These are phyloP conservation scores for Trilocha varians DNA, from an alignment of 2,888 invertebrate genomes.

Conservation along the genomic window DNA sequence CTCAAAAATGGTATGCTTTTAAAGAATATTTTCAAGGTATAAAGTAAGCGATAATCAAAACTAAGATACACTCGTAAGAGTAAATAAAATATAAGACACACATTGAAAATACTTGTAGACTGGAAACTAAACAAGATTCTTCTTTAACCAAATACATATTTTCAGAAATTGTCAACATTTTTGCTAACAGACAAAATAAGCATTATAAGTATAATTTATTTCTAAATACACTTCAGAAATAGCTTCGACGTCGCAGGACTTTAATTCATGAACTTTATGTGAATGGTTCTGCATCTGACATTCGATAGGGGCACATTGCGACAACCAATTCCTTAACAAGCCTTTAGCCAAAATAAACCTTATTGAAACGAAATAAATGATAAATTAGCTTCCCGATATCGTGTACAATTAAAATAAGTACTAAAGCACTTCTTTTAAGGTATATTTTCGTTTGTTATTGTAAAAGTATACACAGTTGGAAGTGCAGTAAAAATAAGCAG, in stretches of 20 bases:
- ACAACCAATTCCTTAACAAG: conserved; percentile 26
- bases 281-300: conserved; percentile 47
- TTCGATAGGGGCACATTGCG: conserved; percentile 49
- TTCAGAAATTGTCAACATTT: background rate
- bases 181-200: background rate
- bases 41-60: too few species aligned
- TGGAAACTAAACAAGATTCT: too few species aligned
- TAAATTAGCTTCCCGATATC: conserved; percentile 12
- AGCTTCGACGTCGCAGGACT: conserved; percentile 40
- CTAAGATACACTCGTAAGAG: too few species aligned
- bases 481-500: conserved; percentile 33
- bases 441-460: conserved; percentile 29
- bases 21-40: too few species aligned
- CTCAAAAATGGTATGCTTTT: too few species aligned
- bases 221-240: background rate
- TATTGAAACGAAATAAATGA: conserved; percentile 18
- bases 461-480: conserved; percentile 16
- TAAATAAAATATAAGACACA: too few species aligned
- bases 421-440: conserved; percentile 27
- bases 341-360: conserved; percentile 21
- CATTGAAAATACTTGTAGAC: too few species aligned
- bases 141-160: too few species aligned
- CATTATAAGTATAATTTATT: too few species aligned
- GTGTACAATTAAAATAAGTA: conserved; percentile 30
- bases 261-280: conserved; percentile 59